A percentile compares a stretch with the other conserved stretches of the same genome.
Conservation (phyloP, 2,888 invertebrate species). For the Hyppa rectilinea region DNA sequence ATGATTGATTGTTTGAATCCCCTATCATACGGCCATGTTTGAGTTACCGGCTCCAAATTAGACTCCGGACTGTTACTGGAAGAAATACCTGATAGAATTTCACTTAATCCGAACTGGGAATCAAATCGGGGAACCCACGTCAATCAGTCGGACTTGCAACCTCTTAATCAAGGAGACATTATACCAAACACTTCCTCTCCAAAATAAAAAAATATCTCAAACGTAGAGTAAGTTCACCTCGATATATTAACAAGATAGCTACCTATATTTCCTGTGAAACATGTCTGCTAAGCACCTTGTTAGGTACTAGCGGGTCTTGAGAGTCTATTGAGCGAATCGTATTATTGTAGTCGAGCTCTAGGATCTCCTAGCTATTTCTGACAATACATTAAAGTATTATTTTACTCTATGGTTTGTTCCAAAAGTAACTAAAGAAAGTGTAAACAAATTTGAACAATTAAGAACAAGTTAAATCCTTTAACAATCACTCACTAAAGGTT, state of each 20-base stretch:
- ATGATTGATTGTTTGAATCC: too few species aligned
- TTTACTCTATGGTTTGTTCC: too few species aligned
- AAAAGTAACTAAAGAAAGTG: too few species aligned
- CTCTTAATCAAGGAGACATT: background rate
- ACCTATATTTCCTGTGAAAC: background rate
- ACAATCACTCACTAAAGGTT: too few species aligned
- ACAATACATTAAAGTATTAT: background rate
- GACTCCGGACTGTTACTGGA: background rate
- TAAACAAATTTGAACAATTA: too few species aligned
- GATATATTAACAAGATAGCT: background rate
- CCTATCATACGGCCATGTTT: too few species aligned
- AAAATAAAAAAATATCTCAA: background rate
- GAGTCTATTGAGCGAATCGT: slow-evolving; percentile 11
- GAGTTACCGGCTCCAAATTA: background rate
- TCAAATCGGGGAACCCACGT: background rate
- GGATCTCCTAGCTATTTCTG: background rate
- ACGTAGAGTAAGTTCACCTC: background rate
- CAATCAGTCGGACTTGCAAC: background rate
- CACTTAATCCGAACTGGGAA: background rate
- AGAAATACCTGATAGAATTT: background rate
- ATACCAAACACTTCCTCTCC: background rate
- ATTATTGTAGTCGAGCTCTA: slow-evolving; percentile 20
- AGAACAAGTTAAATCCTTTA: too few species aligned
- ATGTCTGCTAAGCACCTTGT: slow-evolving; percentile 20
- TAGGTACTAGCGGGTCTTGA: slow-evolving; percentile 19